Conservation (phyloP, 2,113 vertebrate genomes). For the Gila orcuttii region DNA sequence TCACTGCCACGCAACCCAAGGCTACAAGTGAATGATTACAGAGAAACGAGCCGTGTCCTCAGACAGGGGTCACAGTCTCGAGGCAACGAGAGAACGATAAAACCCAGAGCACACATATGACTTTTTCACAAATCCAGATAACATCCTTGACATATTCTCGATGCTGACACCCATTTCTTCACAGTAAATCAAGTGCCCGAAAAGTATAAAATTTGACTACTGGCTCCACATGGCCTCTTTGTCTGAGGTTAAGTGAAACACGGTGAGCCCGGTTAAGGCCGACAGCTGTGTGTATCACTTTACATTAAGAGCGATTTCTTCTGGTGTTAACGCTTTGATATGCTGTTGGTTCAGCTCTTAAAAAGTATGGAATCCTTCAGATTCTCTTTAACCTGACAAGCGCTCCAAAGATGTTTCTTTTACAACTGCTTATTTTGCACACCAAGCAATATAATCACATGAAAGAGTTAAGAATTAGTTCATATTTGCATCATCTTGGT, state of each 20-base stretch:
- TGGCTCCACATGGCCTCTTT: conserved; percentile 8
- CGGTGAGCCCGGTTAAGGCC: not conserved
- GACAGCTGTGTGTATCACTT: conserved; percentile 38
- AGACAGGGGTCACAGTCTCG: conserved; percentile 63
- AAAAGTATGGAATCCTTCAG: conserved; percentile 10
- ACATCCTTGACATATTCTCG: conserved; percentile 8
- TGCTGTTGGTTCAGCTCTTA: conserved; percentile 41
- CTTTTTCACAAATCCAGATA: conserved; percentile 30
- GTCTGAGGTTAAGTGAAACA: conserved; percentile 20
- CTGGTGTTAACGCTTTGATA: conserved; percentile 18
- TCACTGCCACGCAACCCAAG: conserved; percentile 65
- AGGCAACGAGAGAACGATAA: conserved; percentile 32
- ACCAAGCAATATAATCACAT: conserved; percentile 9
- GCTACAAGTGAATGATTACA: conserved; percentile 77
- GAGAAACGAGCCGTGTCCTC: conserved; percentile 66
- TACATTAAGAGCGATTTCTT: conserved; percentile 28
- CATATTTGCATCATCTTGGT: conserved; percentile 39
- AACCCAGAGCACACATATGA: conserved; percentile 32
- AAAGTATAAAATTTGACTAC: not conserved
- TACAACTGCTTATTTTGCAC: conserved; percentile 14
- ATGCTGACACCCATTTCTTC: conserved; percentile 10
- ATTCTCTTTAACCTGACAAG: conserved; percentile 1
- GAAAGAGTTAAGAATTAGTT: conserved; percentile 7
- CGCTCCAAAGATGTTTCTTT: not conserved
- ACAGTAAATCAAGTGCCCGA: conserved; percentile 16